Evolutionary conservation across 2,797 vertebrate genomes (phyloP), one percentile per base, ranked within the genome.

Genomic region (Pitangus sulphuratus): DNA sequence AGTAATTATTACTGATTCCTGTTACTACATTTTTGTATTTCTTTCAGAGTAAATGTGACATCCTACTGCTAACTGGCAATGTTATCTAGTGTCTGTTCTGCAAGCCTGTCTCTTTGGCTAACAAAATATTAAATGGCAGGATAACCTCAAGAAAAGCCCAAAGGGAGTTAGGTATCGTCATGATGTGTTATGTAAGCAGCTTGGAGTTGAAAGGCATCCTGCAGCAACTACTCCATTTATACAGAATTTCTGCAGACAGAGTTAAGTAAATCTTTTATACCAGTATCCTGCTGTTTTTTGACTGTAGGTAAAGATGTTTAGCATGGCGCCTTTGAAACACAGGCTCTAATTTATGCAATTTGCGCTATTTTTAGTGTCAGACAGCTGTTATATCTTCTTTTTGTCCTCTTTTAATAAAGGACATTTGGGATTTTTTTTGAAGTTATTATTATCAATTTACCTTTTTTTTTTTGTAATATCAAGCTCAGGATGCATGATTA

Each of bases 161-260:
- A 96, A 98, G 94, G 93, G 97, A 97, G 70, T 65, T 87, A 83
- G 92, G 90, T 95, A 94, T 95, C 95, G 68, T 97, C 96, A 87
- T 84, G 96, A 98, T 93, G 78, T 6, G 56, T 97, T 97, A 96
- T 92, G 69, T 85, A 96, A 97, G 96, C 88, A 97, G 96, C 84
- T 98, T 97, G 97, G 83, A 97, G 93, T 97, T 98, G 97, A 98
- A 98, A 98, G 96, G 86, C 95, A 93, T 96, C 92, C 96, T 97
- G 96, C 91, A 94, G 97, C 96, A 98, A 96, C 97, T 95, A 71
- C 98, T 97, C 95, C 91, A 96, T 98, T 98, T 97, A 95, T 94
- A 97, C 50, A 82, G 84, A 97, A 97, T 97, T 98, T 96, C 95
- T 93, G 91, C 89, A 97, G 97, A 97, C 89, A 96, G 96, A 97